Percentiles rank a stretch among this genome's conserved stretches.
Conservation (phyloP, 2,888 invertebrate genomes). For the Theodoxus fluviatilis region DNA sequence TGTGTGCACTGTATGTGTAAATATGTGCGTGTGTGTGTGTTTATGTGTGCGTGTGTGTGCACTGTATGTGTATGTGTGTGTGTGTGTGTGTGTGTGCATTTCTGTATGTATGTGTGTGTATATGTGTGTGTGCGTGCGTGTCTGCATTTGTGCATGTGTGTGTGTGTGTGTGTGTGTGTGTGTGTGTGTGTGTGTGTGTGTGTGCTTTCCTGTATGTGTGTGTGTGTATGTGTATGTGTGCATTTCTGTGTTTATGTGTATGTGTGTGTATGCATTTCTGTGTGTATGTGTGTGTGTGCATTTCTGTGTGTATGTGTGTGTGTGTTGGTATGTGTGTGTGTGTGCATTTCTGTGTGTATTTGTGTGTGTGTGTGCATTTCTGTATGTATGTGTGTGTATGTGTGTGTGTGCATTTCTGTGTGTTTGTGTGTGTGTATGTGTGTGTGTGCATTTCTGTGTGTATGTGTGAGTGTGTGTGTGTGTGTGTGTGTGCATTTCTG, state of each 20-base stretch:
- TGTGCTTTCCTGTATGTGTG: background rate
- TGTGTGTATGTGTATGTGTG: background rate
- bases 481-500: no score
- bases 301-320: no score
- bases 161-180: background rate
- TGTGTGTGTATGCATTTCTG: background rate
- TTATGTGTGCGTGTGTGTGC: background rate
- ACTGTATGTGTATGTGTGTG: background rate
- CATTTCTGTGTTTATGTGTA: background rate
- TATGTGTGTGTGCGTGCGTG: background rate
- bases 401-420: no score
- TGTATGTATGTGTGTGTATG: no score
- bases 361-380: no score
- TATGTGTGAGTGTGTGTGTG: no score
- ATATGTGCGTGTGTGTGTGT: background rate
- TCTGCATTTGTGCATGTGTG: constrained; percentile 7
- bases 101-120: background rate
- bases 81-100: background rate
- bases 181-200: constrained; percentile 4
- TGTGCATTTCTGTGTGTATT: no score
- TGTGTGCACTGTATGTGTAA: no score
- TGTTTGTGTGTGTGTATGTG: no score
- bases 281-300: background rate
- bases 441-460: no score
- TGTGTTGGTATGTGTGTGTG: no score